A percentile compares a stretch with the other conserved stretches of the same genome.
These are phyloP conservation scores for Echinarachnius parma DNA, from an alignment of 53 echinoderm and acorn worm species.

Conservation along the genomic window DNA sequence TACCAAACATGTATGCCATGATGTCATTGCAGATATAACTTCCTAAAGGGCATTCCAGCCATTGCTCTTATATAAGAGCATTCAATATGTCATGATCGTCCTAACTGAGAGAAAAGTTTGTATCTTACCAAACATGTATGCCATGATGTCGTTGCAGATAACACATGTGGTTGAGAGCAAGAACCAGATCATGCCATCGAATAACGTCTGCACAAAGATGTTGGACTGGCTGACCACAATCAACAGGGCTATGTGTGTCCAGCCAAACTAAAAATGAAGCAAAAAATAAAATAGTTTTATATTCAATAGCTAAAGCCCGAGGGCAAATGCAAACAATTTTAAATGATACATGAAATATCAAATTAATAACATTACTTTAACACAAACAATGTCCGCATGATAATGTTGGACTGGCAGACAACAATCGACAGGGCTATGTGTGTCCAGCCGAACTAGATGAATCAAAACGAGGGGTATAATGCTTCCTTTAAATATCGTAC, in stretches of 20 bases:
- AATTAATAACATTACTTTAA: no score
- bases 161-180: constrained; percentile 83
- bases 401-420: constrained; percentile 93
- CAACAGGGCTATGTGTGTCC: constrained; percentile 94
- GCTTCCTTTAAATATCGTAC: no score
- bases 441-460: constrained; percentile 91
- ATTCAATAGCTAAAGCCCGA: no score
- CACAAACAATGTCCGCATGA: no score
- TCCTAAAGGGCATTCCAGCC: no score
- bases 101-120: no score
- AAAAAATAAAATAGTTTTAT: no score
- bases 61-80: no score
- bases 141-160: constrained; percentile 99
- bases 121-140: constrained; percentile 99
- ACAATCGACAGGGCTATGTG: constrained; percentile 96
- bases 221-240: constrained; percentile 98
- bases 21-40: no score
- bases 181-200: constrained; percentile 96
- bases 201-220: constrained; percentile 84
- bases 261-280: constrained; percentile 95
- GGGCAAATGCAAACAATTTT: no score
- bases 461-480: not conserved
- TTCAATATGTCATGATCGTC: no score
- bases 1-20: constrained; percentile 99
- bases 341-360: no score